These are phyloP conservation scores for Sebastes oblongus DNA, from an alignment of 2,797 vertebrate genomes.

Conservation along the genomic window DNA sequence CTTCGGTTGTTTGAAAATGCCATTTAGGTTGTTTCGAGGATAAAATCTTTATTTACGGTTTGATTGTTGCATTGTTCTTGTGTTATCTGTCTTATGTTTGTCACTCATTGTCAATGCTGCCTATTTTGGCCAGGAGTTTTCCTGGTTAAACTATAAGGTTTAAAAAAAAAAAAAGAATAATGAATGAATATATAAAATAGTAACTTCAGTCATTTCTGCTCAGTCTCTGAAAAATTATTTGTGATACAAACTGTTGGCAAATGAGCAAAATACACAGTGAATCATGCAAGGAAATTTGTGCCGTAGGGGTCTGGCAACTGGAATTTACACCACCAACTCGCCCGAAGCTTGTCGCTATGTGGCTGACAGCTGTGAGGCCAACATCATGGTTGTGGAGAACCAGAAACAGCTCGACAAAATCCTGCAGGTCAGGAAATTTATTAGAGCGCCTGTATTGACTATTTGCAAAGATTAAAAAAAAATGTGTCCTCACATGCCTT, in stretches of 20 bases:
- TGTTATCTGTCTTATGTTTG: not conserved
- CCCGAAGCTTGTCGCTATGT: slow-evolving; percentile 83
- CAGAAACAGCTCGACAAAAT: slow-evolving; percentile 84
- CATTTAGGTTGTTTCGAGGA: not conserved
- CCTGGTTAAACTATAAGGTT: not conserved
- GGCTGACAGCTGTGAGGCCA: slow-evolving; percentile 78
- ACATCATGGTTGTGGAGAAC: slow-evolving; percentile 84
- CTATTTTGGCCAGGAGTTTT: not conserved
- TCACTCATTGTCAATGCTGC: not conserved
- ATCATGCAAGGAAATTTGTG: slow-evolving; percentile 10
- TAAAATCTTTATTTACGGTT: not conserved
- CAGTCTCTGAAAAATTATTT: not conserved
- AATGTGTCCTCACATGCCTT: not conserved
- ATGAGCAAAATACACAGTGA: not conserved
- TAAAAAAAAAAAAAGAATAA: not conserved
- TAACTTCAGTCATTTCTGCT: not conserved
- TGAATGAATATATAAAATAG: not conserved
- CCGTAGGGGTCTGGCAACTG: slow-evolving; percentile 78
- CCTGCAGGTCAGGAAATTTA: slow-evolving; percentile 75
- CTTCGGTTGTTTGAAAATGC: not conserved
- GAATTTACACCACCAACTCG: slow-evolving; percentile 86
- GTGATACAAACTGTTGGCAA: not conserved
- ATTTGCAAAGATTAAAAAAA: not conserved
- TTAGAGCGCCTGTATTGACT: not conserved
- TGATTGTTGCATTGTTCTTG: not conserved